phyloP scores from a whole-genome alignment of 2,888 invertebrate genomes.

The Rhimphoctona megacephalus region DNA sequence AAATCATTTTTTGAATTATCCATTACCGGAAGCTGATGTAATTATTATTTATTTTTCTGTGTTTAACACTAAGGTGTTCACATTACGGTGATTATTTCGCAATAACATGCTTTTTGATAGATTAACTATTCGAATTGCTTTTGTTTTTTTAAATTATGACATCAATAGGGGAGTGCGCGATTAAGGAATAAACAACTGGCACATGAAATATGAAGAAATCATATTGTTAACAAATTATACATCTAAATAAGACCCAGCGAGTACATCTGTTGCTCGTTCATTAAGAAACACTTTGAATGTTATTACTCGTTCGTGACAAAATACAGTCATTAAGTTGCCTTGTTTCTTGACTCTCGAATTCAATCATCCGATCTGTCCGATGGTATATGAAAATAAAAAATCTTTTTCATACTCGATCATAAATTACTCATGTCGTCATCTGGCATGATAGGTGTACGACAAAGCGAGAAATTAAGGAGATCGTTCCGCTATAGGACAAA shows the following conservation, averaged over 20 bases:
- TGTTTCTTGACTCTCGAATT: constrained; percentile 7
- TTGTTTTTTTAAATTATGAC: background rate
- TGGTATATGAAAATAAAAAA: background rate
- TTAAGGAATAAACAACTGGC: background rate
- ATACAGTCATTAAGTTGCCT: background rate
- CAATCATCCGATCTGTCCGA: background rate
- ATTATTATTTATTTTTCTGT: background rate
- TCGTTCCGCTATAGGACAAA: background rate
- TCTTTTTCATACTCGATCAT: background rate
- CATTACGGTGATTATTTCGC: background rate
- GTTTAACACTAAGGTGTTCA: no score
- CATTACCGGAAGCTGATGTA: background rate
- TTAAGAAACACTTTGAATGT: background rate
- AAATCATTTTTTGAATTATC: background rate
- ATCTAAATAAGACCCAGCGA: background rate
- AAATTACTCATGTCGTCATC: constrained; percentile 22
- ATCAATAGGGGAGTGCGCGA: background rate
- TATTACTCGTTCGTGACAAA: background rate
- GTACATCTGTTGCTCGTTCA: background rate
- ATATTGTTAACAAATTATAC: background rate
- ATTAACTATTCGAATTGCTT: no score
- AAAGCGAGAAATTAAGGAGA: constrained; percentile 1
- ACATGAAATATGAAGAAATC: background rate
- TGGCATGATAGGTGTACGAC: background rate
- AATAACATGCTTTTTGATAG: background rate